Base-by-base conservation (phyloP, 2,888 invertebrate genomes). In the Orgyia antiqua region DNA sequence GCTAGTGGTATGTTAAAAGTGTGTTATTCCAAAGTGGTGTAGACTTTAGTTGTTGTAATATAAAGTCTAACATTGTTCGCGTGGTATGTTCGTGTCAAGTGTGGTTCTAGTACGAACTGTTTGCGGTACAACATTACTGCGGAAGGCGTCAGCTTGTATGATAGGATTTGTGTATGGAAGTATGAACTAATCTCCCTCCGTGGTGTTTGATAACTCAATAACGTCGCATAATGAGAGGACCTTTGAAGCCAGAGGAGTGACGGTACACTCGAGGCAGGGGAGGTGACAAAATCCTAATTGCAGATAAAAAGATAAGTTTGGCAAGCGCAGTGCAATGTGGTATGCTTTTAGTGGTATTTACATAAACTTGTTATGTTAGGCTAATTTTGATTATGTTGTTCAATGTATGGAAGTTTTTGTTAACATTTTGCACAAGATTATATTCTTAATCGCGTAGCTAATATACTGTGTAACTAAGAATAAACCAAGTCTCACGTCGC, bases 121-220 rank as follows among this genome's bases (percentile, higher is more conserved):
- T 65, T 80, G 86, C 68, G 87, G 84, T 79, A 66, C 68, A 74
- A 83, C 83, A 67, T 82, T 83, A 78, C 72, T 75, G 75, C 80
- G 82, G 69, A 71, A 87, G 82, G 87, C 87, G 87, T 87, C 87
- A 84, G 86, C 76, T 78, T 86, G 87, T 80, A 65, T 87, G 87
- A 87, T 87, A 76, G 79, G 87, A 87, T 86, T 84, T 78, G 78
- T 71, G 72, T 79, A 82, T 84, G 82, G 82, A 80, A 84, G 83
- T 83, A 82, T 84, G 83, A 78, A 83, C 83, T 84, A 82, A 86
- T 83, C 84, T 77, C 77, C 79, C 83, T 73, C 67, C 67, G 66
- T 61, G 61, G 63, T 58, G 68, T 63, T 68, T 78, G 83, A 86
- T 87, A 87, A 87, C 82, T 86, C 86, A 87, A 87, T 86, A 83